Conservation (phyloP, 2,797 vertebrate species). For the Choloepus didactylus region DNA sequence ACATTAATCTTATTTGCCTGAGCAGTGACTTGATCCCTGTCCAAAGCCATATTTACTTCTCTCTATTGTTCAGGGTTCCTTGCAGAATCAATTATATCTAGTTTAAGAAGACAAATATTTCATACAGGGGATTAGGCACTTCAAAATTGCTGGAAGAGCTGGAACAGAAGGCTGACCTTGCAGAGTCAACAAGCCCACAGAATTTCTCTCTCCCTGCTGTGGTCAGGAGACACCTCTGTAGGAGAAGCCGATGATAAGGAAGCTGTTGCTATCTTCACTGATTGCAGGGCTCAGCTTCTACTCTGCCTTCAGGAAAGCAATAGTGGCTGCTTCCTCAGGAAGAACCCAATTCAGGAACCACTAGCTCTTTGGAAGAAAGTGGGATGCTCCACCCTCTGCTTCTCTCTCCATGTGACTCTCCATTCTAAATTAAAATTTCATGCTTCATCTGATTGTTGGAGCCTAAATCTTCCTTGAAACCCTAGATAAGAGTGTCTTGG, state of each 20-base stretch:
- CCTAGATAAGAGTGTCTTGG: neutral
- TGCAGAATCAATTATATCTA: neutral
- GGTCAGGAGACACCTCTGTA: neutral
- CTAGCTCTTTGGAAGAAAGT: neutral
- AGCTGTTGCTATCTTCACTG: neutral
- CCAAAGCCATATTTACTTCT: neutral
- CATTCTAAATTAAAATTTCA: neutral
- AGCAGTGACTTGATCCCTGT: neutral
- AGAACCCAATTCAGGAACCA: neutral
- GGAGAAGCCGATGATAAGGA: neutral
- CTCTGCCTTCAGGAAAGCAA: neutral
- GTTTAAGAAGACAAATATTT: neutral
- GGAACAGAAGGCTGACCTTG: neutral
- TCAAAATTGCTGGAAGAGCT: constrained; percentile 16
- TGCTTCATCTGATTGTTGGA: neutral
- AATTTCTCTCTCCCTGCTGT: neutral
- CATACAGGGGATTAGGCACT: neutral
- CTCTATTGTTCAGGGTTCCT: neutral
- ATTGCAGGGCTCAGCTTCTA: neutral
- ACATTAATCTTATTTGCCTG: neutral
- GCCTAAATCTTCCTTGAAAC: constrained; percentile 28
- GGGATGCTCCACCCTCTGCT: neutral
- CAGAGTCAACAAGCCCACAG: neutral
- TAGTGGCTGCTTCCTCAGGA: neutral
- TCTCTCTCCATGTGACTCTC: neutral